These are phyloP conservation scores for Dendrocincla tyrannina DNA, from an alignment of 2,797 vertebrate genomes.

Conservation along the genomic window DNA sequence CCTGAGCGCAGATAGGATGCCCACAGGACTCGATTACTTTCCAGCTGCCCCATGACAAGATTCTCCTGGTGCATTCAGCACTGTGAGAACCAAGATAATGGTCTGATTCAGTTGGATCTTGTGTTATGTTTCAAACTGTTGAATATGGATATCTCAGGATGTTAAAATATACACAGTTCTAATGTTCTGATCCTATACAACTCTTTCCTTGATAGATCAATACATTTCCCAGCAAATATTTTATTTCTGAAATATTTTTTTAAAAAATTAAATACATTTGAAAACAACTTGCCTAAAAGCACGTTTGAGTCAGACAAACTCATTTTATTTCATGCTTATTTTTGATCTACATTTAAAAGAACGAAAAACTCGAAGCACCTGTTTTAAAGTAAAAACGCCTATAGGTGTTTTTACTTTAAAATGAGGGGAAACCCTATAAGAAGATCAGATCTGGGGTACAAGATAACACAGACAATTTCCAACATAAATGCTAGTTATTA, in stretches of 20 bases:
- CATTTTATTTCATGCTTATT: slow-evolving; percentile 51
- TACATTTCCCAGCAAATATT: slow-evolving; percentile 11
- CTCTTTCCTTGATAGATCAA: not conserved
- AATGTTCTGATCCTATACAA: not conserved
- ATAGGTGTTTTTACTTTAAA: slow-evolving; percentile 54
- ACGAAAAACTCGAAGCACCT: not conserved
- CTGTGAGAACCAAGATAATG: not conserved
- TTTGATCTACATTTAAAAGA: not conserved
- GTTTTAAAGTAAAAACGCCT: too few species aligned
- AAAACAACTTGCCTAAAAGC: slow-evolving; percentile 29
- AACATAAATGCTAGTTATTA: slow-evolving; percentile 76
- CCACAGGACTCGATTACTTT: not conserved
- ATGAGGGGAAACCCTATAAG: slow-evolving; percentile 64
- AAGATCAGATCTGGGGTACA: slow-evolving; percentile 58
- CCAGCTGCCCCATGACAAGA: not conserved
- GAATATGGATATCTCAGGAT: slow-evolving; percentile 17
- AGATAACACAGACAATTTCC: slow-evolving; percentile 77
- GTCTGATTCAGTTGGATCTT: not conserved
- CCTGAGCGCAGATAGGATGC: not conserved
- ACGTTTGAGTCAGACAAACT: slow-evolving; percentile 15
- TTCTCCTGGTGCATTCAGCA: not conserved
- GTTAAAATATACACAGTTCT: not conserved
- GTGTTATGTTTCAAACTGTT: not conserved
- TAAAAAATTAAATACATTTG: not conserved
- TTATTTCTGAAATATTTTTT: slow-evolving; percentile 11